These are phyloP conservation scores for Haliclona indistincta DNA, from an alignment of 37 sponge, comb jelly and placozoan species.

Conservation along the genomic window DNA sequence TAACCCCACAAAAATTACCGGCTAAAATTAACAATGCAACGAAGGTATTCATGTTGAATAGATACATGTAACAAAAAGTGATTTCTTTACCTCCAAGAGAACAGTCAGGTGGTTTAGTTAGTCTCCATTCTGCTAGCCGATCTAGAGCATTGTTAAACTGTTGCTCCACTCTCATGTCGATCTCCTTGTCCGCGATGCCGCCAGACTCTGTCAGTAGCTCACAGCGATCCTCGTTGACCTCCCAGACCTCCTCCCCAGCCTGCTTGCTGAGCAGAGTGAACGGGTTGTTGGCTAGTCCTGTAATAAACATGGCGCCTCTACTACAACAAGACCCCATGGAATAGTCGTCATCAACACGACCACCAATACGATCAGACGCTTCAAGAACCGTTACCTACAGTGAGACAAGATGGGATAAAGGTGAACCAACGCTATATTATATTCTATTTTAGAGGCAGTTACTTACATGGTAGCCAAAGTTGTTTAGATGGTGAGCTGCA, in stretches of 20 bases:
- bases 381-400: constrained; percentile 78
- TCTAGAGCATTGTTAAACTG: constrained; percentile 82
- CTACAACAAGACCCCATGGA: constrained; percentile 66
- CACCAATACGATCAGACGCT: constrained; percentile 68
- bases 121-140: constrained; percentile 76
- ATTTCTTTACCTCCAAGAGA: constrained; percentile 49
- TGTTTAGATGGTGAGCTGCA: constrained; percentile 74
- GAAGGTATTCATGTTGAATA: no score
- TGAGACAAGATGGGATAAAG: not conserved
- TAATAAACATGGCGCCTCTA: constrained; percentile 87
- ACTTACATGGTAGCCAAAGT: constrained; percentile 73
- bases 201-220: constrained; percentile 75
- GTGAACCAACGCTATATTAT: not conserved
- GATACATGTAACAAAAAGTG: no score
- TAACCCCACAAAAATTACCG: no score
- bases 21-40: no score
- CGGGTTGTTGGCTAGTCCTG: constrained; percentile 84
- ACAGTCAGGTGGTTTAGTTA: constrained; percentile 13
- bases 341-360: constrained; percentile 69
- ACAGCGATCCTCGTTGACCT: constrained; percentile 70
- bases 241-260: constrained; percentile 40
- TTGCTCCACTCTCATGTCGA: constrained; percentile 63
- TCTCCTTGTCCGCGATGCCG: not conserved
- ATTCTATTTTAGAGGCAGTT: not conserved
- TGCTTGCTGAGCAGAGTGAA: constrained; percentile 70